Base-by-base conservation (phyloP, 2,797 vertebrate genomes). In the Psittacula derbiana region DNA sequence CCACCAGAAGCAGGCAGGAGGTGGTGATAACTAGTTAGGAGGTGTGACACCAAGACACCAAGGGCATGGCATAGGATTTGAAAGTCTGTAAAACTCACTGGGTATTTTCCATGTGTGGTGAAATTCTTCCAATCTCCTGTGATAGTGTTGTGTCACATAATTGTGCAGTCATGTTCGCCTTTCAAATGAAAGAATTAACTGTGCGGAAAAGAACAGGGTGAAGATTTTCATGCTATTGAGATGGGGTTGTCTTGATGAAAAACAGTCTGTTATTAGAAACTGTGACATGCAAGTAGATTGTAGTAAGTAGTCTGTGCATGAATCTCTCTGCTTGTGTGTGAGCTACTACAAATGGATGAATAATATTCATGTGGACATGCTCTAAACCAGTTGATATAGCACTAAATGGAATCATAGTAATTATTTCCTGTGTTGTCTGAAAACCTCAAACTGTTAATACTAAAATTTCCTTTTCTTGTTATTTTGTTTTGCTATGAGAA, bases 381-480 rank as follows among this genome's bases (percentile, higher is more conserved):
- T 62, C 24, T 65, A 31, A 70, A 36, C 14, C 0, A 3, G 18
- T 46, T 4, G 3, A 23, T 57, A 27, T 0, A 7, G 18, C 52
- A 65, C 52, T 61, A 19, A 53, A 18, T 46, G 23, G 69, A 82
- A 87, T 17, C 3, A 1, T 8, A 75, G 81, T 41, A 4, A 31
- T 80, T 93, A 23, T 58, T 75, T 52, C 36, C 49, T 71, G 38
- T 53, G 15, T 55, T 78, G 25, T 16, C 44, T 74, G 10, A 70
- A 87, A 87, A 31, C 2, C 13, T 25, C 18, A 16, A 75, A 20
- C 14, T 46, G 43, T 72, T 91, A 61, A 28, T 53, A n/a, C 20
- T 36, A 16, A 64, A 36, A 16, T 78, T 88, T 74, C 6, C 33
- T 74, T 60, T 84, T 49, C 19, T n/a, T 43, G 7, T 46, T 79